These are phyloP conservation scores for Pomatorhinus ruficollis DNA, from an alignment of 2,113 vertebrate species.

Conservation along the genomic window DNA sequence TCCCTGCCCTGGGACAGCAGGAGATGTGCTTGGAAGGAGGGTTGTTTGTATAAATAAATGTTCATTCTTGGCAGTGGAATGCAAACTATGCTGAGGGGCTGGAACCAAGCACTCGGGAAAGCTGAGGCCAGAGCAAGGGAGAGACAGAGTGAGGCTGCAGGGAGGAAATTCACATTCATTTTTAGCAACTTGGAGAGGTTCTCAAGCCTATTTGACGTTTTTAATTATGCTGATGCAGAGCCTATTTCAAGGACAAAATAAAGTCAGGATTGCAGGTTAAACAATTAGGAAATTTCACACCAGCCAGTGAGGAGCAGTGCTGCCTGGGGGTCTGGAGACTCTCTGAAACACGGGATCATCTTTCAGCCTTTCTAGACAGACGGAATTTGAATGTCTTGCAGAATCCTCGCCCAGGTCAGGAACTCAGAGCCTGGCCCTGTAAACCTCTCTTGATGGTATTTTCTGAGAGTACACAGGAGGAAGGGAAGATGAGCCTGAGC, in stretches of 20 bases:
- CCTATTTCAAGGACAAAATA: conserved; percentile 36
- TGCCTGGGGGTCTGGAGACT: conserved; percentile 18
- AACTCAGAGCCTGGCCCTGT: not conserved
- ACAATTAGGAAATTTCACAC: conserved; percentile 21
- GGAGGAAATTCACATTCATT: conserved; percentile 58
- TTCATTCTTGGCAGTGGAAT: conserved; percentile 73
- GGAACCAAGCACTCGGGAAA: conserved; percentile 46
- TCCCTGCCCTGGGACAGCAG: not conserved
- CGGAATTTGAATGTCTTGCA: conserved; percentile 48
- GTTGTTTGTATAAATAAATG: conserved; percentile 74
- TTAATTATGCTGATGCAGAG: conserved; percentile 47
- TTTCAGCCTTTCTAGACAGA: conserved; percentile 20
- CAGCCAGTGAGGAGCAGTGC: not conserved
- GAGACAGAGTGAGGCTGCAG: not conserved
- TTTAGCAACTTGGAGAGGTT: conserved; percentile 62
- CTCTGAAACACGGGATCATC: not conserved
- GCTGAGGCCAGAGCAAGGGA: conserved; percentile 67
- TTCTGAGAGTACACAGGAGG: not conserved
- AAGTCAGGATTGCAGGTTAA: conserved; percentile 29
- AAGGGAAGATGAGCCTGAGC: not conserved
- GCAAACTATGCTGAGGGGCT: conserved; percentile 69
- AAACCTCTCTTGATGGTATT: not conserved
- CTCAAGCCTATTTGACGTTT: conserved; percentile 65
- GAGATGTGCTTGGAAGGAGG: conserved; percentile 48
- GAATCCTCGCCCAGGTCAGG: conserved; percentile 18